These are phyloP conservation scores for Stenichneumon culpator DNA, from an alignment of 2,888 invertebrate species.

Conservation along the genomic window DNA sequence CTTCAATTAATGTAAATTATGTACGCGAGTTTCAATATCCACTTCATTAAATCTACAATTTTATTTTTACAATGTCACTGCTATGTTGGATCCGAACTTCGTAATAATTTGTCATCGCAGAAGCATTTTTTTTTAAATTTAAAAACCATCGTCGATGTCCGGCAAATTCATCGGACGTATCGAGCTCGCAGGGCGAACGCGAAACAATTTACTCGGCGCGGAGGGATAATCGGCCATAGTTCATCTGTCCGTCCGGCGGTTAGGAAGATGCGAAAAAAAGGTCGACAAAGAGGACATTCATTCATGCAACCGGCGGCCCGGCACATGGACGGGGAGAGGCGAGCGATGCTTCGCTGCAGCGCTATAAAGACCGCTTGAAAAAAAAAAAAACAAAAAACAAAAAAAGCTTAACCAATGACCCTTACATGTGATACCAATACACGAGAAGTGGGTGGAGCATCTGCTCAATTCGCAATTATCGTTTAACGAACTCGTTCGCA, in stretches of 20 bases:
- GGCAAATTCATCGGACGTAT: neutral
- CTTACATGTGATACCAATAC: constrained; percentile 11
- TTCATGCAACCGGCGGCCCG: neutral
- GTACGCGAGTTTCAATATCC: no score
- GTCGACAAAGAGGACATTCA: constrained; percentile 40
- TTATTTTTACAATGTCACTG: no score
- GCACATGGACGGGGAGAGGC: neutral
- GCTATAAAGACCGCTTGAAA: neutral
- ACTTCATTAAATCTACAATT: no score
- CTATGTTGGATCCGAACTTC: no score
- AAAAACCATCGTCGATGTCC: neutral
- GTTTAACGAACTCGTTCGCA: constrained; percentile 42
- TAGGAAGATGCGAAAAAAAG: neutral
- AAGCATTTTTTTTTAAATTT: neutral
- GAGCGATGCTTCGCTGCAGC: neutral
- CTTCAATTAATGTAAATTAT: no score
- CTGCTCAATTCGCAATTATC: constrained; percentile 49
- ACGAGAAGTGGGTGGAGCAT: constrained; percentile 44
- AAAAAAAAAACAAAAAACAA: neutral
- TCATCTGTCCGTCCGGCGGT: neutral
- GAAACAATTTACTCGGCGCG: neutral
- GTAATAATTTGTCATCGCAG: no score
- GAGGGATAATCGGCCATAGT: neutral
- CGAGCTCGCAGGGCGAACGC: neutral
- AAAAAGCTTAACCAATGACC: constrained; percentile 21